These are phyloP conservation scores for Apamea sordens DNA, from an alignment of 2,888 invertebrate genomes.

Conservation along the genomic window DNA sequence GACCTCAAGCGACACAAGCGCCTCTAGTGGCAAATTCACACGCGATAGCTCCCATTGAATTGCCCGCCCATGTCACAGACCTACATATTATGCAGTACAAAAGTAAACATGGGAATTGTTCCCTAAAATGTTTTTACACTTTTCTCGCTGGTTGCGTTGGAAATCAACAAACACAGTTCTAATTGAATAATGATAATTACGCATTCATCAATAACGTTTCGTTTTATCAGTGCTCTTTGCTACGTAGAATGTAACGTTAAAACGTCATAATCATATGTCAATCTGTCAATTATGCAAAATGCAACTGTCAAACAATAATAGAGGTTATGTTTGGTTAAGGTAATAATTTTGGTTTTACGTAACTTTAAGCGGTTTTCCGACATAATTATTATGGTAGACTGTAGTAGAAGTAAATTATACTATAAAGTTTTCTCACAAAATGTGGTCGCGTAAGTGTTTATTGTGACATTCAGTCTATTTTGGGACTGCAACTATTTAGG, in stretches of 20 bases:
- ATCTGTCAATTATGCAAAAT: conserved; percentile 53
- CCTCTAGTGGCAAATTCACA: too few species aligned
- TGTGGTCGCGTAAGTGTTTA: conserved; percentile 64
- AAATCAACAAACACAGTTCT: background rate
- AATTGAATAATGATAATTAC: background rate
- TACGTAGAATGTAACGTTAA: conserved; percentile 40
- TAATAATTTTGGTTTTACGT: conserved; percentile 71
- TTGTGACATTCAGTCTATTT: conserved; percentile 85
- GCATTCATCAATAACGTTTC: background rate
- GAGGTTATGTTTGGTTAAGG: conserved; percentile 82
- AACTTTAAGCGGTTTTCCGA: conserved; percentile 63
- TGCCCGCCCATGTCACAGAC: background rate
- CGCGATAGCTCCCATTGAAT: too few species aligned
- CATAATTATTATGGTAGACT: conserved; percentile 57
- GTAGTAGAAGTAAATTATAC: conserved; percentile 47
- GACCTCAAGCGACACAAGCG: too few species aligned
- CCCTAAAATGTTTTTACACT: background rate
- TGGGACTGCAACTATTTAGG: conserved; percentile 82
- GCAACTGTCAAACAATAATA: conserved; percentile 71
- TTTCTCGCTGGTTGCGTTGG: background rate
- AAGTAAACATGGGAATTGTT: background rate
- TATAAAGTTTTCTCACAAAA: conserved; percentile 60
- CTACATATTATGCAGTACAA: too few species aligned
- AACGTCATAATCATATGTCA: conserved; percentile 66
- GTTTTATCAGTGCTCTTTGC: background rate